These are phyloP conservation scores for Emydura subglobosa DNA, from an alignment of 2,113 vertebrate species.

Conservation along the genomic window DNA sequence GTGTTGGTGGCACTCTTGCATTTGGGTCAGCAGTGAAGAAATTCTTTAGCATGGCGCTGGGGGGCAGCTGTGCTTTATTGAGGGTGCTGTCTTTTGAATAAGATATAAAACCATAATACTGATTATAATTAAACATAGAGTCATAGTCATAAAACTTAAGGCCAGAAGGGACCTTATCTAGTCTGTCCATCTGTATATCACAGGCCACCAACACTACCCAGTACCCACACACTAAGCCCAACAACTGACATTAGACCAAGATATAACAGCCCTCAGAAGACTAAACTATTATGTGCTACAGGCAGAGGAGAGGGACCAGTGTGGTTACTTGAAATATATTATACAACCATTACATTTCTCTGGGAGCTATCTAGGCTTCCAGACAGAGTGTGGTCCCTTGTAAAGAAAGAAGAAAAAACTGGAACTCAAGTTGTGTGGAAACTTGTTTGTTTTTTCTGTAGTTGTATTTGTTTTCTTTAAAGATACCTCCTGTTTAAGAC, in stretches of 20 bases:
- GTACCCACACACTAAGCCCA: background rate
- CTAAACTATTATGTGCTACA: too few species aligned
- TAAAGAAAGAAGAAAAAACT: rapidly evolving
- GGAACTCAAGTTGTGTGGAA: rapidly evolving
- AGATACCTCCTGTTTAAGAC: background rate
- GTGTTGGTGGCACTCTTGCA: background rate
- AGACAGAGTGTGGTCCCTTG: background rate
- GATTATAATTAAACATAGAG: background rate
- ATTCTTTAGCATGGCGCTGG: background rate
- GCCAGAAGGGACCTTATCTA: too few species aligned
- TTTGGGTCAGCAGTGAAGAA: background rate
- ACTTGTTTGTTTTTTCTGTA: background rate
- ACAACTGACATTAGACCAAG: too few species aligned
- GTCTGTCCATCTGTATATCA: too few species aligned
- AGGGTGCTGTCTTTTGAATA: background rate
- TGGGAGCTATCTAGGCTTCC: background rate
- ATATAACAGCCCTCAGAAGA: too few species aligned
- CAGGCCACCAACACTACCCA: background rate
- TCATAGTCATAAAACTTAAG: too few species aligned
- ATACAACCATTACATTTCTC: rapidly evolving
- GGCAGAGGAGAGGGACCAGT: too few species aligned
- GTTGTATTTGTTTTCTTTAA: background rate
- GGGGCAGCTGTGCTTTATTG: rapidly evolving
- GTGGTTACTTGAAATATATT: too few species aligned
- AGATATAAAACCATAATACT: background rate